Evolutionary conservation across 64 coral and sea anemone genomes (phyloP).

Genomic region (Actinia equina): DNA sequence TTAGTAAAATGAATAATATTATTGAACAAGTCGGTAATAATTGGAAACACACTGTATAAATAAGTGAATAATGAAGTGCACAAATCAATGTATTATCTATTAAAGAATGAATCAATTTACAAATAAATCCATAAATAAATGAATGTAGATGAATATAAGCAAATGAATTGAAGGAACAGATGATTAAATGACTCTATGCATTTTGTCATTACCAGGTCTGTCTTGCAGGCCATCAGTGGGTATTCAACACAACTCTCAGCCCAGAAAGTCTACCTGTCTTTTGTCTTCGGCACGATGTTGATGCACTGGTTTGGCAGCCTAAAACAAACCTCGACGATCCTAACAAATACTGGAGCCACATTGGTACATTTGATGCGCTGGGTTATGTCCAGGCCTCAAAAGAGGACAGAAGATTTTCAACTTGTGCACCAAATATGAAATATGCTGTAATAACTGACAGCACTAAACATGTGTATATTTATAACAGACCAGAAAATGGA

Average conservation of each 20-base stretch:
- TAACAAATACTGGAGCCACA: constrained; percentile 77
- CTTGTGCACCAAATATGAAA: constrained; percentile 86
- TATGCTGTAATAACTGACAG: constrained; percentile 89
- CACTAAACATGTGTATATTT: constrained; percentile 81
- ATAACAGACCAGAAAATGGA: constrained; percentile 47
- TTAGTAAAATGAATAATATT: no score
- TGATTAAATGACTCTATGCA: no score
- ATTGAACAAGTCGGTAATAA: no score
- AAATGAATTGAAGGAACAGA: no score
- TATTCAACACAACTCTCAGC: constrained; percentile 74
- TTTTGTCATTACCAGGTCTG: constrained; percentile 54
- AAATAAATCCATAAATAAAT: no score
- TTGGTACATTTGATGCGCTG: constrained; percentile 92
- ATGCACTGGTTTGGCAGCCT: constrained; percentile 96
- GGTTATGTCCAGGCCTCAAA: constrained; percentile 97
- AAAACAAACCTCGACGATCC: constrained; percentile 33
- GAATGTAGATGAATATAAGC: no score
- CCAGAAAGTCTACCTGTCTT: constrained; percentile 62
- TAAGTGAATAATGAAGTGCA: no score
- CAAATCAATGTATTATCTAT: no score
- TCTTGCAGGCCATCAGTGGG: constrained; percentile 91
- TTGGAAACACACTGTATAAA: no score
- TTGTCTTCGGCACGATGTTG: constrained; percentile 97
- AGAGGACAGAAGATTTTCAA: constrained; percentile 79
- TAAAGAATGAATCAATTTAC: no score